phyloP scores from a whole-genome alignment of 1,140 invertebrate genomes.

The Drosophila tsacasi region DNA sequence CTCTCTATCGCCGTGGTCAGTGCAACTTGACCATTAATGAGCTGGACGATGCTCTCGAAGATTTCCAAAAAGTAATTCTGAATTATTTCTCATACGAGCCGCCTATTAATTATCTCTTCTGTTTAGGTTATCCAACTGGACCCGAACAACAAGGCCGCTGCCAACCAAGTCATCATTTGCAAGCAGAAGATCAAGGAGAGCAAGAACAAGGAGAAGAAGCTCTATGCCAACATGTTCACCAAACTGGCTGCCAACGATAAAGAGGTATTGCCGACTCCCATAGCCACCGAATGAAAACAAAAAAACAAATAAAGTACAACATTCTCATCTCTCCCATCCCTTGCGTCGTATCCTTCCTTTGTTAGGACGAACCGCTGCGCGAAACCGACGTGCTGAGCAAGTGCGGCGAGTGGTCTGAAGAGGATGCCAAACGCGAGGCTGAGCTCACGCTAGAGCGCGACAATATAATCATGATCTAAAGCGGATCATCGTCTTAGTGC shows the following conservation, averaged over 20 bases:
- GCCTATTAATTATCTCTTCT: background rate
- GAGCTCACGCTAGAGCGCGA: conserved; percentile 80
- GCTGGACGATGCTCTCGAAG: conserved; percentile 90
- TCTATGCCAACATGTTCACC: conserved; percentile 98
- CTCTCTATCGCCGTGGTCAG: conserved; percentile 94
- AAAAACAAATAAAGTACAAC: conserved; percentile 29
- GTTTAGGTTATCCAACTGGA: conserved; percentile 87
- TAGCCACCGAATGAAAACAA: conserved; percentile 6
- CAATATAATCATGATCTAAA: conserved; percentile 84
- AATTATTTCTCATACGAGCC: background rate
- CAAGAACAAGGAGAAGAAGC: conserved; percentile 93
- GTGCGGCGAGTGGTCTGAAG: conserved; percentile 89
- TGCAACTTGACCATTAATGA: conserved; percentile 92
- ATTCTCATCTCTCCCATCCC: conserved; percentile 3
- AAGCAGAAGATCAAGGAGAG: conserved; percentile 91
- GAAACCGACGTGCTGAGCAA: conserved; percentile 88
- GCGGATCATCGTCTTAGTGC: conserved; percentile 17
- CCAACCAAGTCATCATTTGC: conserved; percentile 91
- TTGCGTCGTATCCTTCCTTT: conserved; percentile 8
- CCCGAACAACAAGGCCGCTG: conserved; percentile 90
- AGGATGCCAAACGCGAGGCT: conserved; percentile 85
- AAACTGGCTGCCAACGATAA: conserved; percentile 93
- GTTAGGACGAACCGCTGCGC: conserved; percentile 77
- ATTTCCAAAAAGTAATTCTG: conserved; percentile 90
- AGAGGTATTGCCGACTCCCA: conserved; percentile 87